phyloP scores from a whole-genome alignment of 2,888 invertebrate species.

The Amiota communis region DNA sequence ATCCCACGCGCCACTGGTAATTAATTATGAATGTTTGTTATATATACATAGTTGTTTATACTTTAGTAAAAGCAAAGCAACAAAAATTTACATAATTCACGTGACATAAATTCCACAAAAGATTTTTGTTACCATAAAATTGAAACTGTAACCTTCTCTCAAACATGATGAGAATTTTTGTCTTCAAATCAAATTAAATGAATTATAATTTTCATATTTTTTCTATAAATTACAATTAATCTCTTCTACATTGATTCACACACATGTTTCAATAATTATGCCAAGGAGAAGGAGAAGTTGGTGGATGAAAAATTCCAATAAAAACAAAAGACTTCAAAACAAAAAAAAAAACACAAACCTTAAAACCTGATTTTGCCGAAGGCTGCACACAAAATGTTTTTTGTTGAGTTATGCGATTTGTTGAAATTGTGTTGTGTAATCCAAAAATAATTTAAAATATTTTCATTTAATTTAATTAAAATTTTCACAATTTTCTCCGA shows the following conservation, averaged over 20 bases:
- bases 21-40: not conserved
- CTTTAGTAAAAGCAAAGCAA: not conserved
- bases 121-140: not conserved
- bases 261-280: not conserved
- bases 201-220: not conserved
- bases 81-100: not conserved
- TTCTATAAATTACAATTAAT: not conserved
- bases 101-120: constrained; percentile 24
- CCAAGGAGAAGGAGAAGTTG: not conserved
- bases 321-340: constrained; percentile 47
- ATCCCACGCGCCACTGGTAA: not conserved
- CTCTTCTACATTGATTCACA: not conserved
- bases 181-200: no score
- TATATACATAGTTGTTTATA: not conserved
- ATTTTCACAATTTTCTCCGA: not conserved
- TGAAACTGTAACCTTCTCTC: not conserved
- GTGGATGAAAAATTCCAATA: constrained; percentile 1
- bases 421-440: constrained; percentile 6
- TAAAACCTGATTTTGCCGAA: constrained; percentile 33
- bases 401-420: not conserved
- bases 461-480: not conserved
- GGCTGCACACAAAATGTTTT: constrained; percentile 5
- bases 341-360: constrained; percentile 47
- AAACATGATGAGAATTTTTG: not conserved
- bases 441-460: not conserved